Evolutionary conservation across 2,113 vertebrate genomes (phyloP), one percentile per base, ranked within the genome.

Genomic region (Nothobranchius kuhntae): DNA sequence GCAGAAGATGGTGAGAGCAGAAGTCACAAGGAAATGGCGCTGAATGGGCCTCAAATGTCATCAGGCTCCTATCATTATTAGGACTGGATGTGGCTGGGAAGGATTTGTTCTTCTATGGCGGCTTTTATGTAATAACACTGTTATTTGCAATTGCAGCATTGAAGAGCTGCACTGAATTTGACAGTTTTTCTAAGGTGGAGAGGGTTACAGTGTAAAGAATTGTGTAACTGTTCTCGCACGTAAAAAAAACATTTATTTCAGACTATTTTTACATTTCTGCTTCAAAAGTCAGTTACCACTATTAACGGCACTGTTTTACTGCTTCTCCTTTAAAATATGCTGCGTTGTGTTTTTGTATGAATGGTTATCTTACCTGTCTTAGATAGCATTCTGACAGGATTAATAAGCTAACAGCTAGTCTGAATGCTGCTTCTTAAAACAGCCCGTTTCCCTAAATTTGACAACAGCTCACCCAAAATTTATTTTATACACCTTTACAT

Each of bases 61-160:
- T 67, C 40, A 64, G 35, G 54, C 56, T 53, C 40, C 45, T 26
- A 7, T 68, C 51, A 72, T 72, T 65, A 68, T 68, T 53, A 13
- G 3, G 51, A 69, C 78, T 51, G 42, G 72, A 57, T 61, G 38
- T 6, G 53, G 46, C 60, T 53, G 17, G 3, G 46, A 26, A 46
- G 4, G 6, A 53, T 3, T 40, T 12, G 26, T 15, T 44, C 56
- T 56, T 47, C 2, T 55, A 26, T 47, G 38, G 61, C 57, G 51
- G 50, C 53, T 68, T 65, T 13, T 69, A 63, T 21, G 58, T 72
- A 77, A 79, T 59, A 58, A 59, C 59, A 26, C 55, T 48, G 55
- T 74, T 74, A 44, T 73, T 45, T 17, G 60, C 45, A 75, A 73
- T 71, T 54, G 63, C 26, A 9, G 71, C 65, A 63, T 56, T 63